phyloP scores from a whole-genome alignment of 2,888 invertebrate species.

The Ischnus inquisitorius region DNA sequence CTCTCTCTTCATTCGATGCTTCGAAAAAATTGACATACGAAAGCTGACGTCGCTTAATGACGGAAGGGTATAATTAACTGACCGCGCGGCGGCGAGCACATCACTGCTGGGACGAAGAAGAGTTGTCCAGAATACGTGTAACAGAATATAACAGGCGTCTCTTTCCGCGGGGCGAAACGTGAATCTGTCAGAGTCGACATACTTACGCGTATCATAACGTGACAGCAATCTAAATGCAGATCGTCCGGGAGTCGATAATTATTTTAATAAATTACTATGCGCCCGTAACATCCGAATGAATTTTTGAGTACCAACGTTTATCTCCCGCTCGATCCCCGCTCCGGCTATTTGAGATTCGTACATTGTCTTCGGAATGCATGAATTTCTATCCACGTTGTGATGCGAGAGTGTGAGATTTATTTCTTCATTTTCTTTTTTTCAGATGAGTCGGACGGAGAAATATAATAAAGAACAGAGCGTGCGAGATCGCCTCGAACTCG shows the following conservation, averaged over 20 bases:
- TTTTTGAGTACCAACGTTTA: constrained; percentile 1
- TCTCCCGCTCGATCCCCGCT: background rate
- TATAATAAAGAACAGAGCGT: constrained; percentile 21
- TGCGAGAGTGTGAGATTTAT: background rate
- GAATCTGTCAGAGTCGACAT: constrained; percentile 55
- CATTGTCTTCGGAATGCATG: constrained; percentile 3
- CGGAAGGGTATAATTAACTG: constrained; percentile 64
- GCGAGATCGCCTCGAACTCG: constrained; percentile 49
- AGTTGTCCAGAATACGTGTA: constrained; percentile 4
- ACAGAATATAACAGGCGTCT: constrained; percentile 21
- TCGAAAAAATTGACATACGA: constrained; percentile 61
- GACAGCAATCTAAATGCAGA: constrained; percentile 65
- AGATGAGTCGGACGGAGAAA: background rate
- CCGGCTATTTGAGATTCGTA: background rate
- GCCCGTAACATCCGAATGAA: background rate
- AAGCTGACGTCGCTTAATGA: constrained; percentile 60
- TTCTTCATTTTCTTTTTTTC: constrained; percentile 7
- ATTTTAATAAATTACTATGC: constrained; percentile 50
- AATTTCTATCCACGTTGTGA: background rate
- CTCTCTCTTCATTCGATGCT: constrained; percentile 23
- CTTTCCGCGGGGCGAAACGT: constrained; percentile 28
- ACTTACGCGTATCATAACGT: constrained; percentile 44
- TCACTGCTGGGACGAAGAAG: constrained; percentile 40
- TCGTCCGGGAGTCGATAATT: constrained; percentile 57
- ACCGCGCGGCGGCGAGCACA: constrained; percentile 21